Evolutionary conservation across 2,797 vertebrate species (phyloP).

Genomic region (Austrolebias charrua): DNA sequence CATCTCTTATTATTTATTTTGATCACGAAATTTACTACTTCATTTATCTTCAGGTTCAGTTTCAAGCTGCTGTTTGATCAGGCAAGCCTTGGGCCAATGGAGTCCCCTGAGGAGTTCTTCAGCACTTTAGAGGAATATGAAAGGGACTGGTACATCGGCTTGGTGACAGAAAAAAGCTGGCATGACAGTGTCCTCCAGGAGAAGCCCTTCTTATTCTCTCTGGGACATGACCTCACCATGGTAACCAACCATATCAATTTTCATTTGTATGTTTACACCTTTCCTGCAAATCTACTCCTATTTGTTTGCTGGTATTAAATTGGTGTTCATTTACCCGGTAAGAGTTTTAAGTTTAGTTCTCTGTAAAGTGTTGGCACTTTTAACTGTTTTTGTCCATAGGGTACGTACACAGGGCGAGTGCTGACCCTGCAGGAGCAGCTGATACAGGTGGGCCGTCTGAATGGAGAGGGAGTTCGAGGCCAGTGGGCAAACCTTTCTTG

Average conservation of each 20-base stretch:
- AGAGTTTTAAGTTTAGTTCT: not conserved
- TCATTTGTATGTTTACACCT: too few species aligned
- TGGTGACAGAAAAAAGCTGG: conserved; percentile 92
- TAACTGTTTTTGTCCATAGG: conserved; percentile 73
- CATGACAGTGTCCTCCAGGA: conserved; percentile 91
- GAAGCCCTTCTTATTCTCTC: conserved; percentile 93
- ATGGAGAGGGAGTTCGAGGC: conserved; percentile 89
- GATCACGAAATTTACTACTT: not conserved
- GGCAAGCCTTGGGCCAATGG: conserved; percentile 90
- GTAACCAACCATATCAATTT: conserved; percentile 73
- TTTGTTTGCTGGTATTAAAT: not conserved
- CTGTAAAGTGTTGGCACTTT: not conserved
- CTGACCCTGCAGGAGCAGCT: conserved; percentile 91
- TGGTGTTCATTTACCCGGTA: too few species aligned
- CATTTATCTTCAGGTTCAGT: conserved; percentile 82
- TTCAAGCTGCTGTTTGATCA: conserved; percentile 97
- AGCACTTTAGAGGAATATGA: conserved; percentile 91
- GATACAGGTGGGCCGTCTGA: conserved; percentile 90
- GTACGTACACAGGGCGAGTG: conserved; percentile 91
- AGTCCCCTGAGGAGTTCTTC: conserved; percentile 86
- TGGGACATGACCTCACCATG: conserved; percentile 94
- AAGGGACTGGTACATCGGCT: conserved; percentile 92
- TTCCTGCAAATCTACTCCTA: not conserved
- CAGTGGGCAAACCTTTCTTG: conserved; percentile 99
- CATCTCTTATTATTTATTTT: not conserved